Evolutionary conservation across 2,888 invertebrate species (phyloP).

Genomic region (Rotaria socialis): DNA sequence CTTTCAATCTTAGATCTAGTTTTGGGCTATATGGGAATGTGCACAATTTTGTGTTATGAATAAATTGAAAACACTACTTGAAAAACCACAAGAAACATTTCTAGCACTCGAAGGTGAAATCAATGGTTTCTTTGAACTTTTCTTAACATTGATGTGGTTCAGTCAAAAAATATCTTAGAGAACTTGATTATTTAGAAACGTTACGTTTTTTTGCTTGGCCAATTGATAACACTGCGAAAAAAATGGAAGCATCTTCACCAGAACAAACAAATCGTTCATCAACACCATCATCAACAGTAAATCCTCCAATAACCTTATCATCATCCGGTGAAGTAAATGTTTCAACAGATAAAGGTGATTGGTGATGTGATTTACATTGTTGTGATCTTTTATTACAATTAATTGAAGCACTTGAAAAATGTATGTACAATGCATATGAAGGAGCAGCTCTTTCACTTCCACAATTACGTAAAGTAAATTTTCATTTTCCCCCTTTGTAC

Average conservation of each 20-base stretch:
- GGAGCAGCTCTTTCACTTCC: slow-evolving; percentile 80
- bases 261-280: background rate
- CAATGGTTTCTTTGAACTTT: no score
- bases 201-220: slow-evolving; percentile 24
- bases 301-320: slow-evolving; percentile 21
- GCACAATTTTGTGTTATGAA: slow-evolving; percentile 82
- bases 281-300: background rate
- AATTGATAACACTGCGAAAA: background rate
- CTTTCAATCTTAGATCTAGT: slow-evolving; percentile 57
- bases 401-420: slow-evolving; percentile 83
- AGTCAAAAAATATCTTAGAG: no score
- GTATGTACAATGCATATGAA: slow-evolving; percentile 86
- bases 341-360: slow-evolving; percentile 47
- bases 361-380: slow-evolving; percentile 61
- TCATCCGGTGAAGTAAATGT: slow-evolving; percentile 47
- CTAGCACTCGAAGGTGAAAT: slow-evolving; percentile 61
- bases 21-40: slow-evolving; percentile 81
- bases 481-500: background rate
- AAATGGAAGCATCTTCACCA: background rate
- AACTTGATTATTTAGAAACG: slow-evolving; percentile 37
- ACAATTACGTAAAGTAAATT: slow-evolving; percentile 67
- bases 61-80: slow-evolving; percentile 81
- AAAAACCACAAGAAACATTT: slow-evolving; percentile 78
- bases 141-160: no score
- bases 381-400: slow-evolving; percentile 79